phyloP scores from a whole-genome alignment of 2,888 invertebrate species.

The Drosophila rubida region DNA sequence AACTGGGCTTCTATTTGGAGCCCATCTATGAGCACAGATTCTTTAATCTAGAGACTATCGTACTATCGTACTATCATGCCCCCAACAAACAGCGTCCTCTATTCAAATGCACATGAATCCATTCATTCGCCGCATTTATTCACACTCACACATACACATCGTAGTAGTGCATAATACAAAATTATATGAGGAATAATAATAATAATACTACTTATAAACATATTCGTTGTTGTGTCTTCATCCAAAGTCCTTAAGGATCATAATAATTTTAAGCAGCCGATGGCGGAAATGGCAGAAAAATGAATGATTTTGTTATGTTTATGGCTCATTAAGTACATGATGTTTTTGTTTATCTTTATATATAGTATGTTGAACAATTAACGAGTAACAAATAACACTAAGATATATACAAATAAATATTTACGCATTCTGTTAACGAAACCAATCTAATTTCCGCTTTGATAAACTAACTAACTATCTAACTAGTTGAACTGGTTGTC shows the following conservation, averaged over 20 bases:
- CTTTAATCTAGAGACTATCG: conserved; percentile 13
- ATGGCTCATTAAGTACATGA: conserved; percentile 40
- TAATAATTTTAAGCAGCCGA: conserved; percentile 32
- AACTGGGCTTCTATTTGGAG: conserved; percentile 42
- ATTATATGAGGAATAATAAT: neutral
- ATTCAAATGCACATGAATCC: conserved; percentile 28
- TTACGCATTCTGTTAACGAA: conserved; percentile 51
- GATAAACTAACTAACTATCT: conserved; percentile 25
- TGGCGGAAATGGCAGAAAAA: conserved; percentile 3
- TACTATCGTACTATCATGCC: conserved; percentile 9
- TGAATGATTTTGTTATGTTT: conserved; percentile 60
- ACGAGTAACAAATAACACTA: conserved; percentile 10
- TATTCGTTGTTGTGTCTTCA: conserved; percentile 78
- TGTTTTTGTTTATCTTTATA: conserved; percentile 49
- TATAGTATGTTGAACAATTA: conserved; percentile 22
- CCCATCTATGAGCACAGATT: conserved; percentile 35
- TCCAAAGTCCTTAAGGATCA: conserved; percentile 38
- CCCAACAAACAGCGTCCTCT: conserved; percentile 4
- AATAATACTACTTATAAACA: conserved; percentile 34
- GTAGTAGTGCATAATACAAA: conserved; percentile 40
- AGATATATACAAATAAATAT: conserved; percentile 27
- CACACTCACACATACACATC: conserved; percentile 13
- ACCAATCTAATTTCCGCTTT: conserved; percentile 36
- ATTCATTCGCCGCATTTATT: conserved; percentile 31
- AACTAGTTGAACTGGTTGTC: conserved; percentile 76